phyloP scores from a whole-genome alignment of 2,797 vertebrate genomes.

The Miichthys miiuy region DNA sequence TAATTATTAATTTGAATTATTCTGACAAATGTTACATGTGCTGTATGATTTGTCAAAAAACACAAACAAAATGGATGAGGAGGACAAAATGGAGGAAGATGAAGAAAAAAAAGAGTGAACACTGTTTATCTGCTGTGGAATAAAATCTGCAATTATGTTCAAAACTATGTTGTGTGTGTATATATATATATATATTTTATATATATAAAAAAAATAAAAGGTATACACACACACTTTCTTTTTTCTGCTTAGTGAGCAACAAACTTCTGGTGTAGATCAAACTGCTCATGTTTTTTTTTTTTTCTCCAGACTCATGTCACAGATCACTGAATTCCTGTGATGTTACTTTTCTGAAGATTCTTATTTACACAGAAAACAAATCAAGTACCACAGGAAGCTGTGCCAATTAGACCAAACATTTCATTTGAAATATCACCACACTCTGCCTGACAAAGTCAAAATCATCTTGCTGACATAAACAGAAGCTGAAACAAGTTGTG shows the following conservation, averaged over 20 bases:
- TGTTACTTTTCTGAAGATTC: neutral
- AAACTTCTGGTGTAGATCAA: neutral
- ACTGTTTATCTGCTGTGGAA: neutral
- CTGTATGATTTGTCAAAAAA: too few relatives aligned
- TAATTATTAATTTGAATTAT: neutral
- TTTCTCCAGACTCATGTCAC: neutral
- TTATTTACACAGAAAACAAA: neutral
- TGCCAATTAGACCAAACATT: neutral
- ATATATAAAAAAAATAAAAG: too few relatives aligned
- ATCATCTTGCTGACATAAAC: neutral
- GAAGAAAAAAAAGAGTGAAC: neutral
- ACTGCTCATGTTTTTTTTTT: neutral
- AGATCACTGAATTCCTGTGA: neutral
- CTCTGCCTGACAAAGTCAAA: neutral
- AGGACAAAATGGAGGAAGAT: slow-evolving; percentile 41
- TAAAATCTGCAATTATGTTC: neutral
- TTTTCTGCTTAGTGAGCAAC: neutral
- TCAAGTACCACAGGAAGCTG: neutral
- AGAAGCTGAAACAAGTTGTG: neutral
- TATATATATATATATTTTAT: too few relatives aligned
- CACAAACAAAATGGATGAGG: slow-evolving; percentile 27
- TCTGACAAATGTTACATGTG: too few relatives aligned
- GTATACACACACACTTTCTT: too few relatives aligned
- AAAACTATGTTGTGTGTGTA: neutral
- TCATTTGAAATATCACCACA: neutral